A percentile compares a stretch with the other conserved stretches of the same genome.
These are phyloP conservation scores for Myotis brandtii DNA, from an alignment of 2,113 vertebrate species.

Conservation along the genomic window DNA sequence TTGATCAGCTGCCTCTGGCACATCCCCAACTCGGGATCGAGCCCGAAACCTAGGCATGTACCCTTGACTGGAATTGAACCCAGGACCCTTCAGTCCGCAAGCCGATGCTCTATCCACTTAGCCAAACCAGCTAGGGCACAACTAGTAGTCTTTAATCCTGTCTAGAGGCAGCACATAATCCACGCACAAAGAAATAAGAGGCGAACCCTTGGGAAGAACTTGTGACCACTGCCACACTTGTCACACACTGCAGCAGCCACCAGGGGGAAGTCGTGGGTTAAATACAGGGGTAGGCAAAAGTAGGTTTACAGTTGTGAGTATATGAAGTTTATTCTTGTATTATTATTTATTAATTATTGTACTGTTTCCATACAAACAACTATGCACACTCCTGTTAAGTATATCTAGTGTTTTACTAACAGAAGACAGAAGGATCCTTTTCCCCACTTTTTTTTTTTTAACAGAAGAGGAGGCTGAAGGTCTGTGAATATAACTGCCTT, in stretches of 20 bases:
- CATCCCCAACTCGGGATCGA: too few relatives aligned
- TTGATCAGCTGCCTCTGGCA: too few relatives aligned
- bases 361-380: not conserved
- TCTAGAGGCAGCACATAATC: not conserved
- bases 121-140: not conserved
- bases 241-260: not conserved
- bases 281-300: not conserved
- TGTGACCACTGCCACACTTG: not conserved
- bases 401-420: not conserved
- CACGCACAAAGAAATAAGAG: not conserved
- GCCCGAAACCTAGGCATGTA: too few relatives aligned
- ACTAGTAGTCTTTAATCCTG: constrained; percentile 1
- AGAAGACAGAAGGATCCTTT: not conserved
- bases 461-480: not conserved
- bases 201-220: not conserved
- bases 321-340: not conserved
- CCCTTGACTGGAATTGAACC: too few relatives aligned
- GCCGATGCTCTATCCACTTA: too few relatives aligned
- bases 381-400: not conserved
- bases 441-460: not conserved
- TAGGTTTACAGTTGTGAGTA: not conserved
- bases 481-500: not conserved
- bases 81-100: too few relatives aligned
- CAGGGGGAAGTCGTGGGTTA: constrained; percentile 57
- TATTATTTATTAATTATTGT: not conserved